These are phyloP conservation scores for Atherinosoma microstoma DNA, from an alignment of 2,797 vertebrate genomes.

Conservation along the genomic window DNA sequence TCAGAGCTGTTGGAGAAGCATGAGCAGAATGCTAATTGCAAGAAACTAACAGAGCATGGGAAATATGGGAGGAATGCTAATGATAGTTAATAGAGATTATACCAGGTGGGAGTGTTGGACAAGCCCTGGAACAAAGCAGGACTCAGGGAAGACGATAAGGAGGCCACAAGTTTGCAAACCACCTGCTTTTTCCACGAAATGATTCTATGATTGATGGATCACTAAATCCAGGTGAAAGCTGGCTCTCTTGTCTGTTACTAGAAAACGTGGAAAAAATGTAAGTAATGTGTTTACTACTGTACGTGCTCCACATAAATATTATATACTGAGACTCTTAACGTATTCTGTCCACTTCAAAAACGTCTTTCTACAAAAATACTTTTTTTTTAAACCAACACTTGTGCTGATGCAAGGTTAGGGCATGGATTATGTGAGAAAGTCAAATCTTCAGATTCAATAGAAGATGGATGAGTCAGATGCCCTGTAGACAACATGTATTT, in stretches of 20 bases:
- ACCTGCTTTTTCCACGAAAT: not conserved
- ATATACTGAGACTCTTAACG: not conserved
- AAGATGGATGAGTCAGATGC: too few relatives aligned
- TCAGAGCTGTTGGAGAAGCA: conserved; percentile 31
- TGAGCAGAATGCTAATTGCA: conserved; percentile 63
- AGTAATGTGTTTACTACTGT: not conserved
- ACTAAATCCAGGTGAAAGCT: not conserved
- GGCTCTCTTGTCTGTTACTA: not conserved
- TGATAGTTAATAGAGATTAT: conserved; percentile 60
- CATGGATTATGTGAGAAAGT: too few relatives aligned
- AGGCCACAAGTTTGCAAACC: not conserved
- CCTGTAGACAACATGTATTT: too few relatives aligned
- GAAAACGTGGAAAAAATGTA: not conserved
- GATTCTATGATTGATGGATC: conserved; percentile 3
- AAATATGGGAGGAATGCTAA: conserved; percentile 76
- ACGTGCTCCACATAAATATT: not conserved
- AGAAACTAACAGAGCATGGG: conserved; percentile 48
- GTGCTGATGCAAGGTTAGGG: too few relatives aligned
- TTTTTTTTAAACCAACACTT: too few relatives aligned
- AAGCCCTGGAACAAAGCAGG: conserved; percentile 14
- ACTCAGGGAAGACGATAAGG: conserved; percentile 3
- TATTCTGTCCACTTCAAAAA: too few relatives aligned
- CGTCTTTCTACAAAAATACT: too few relatives aligned
- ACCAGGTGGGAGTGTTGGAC: conserved; percentile 22
- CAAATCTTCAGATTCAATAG: too few relatives aligned